Evolutionary conservation across 53 echinoderm and acorn worm species (phyloP), one percentile per base, ranked within the genome.

Genomic region (Zoroaster sp.): DNA sequence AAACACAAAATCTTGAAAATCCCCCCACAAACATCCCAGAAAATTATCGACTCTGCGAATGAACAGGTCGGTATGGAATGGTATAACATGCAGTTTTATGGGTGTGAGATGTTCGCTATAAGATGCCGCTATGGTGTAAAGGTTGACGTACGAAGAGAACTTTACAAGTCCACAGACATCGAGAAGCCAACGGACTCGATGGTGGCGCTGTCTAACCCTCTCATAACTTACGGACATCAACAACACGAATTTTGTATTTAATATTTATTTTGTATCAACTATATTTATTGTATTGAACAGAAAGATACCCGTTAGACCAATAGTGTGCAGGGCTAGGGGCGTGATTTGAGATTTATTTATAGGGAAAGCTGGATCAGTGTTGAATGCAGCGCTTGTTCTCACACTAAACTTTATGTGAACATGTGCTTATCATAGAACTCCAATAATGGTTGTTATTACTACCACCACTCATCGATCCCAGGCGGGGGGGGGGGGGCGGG

Each of bases 81-180:
- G 99, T 99, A 96, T 40, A 99, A 94, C 51, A 90, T 96, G 47
- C 99, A 99, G 78, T 93, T 94, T 25, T 99, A 93, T 53, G 99
- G 99, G 0, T 99, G 99, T 47, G 96, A 99, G 54, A 95, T 95
- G 96, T 99, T 99, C 75, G 93, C 90, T 31, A 91, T 99, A 31
- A 82, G 96, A 13, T 99, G 99, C 72, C 89, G 99, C 3, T 99
- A 93, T 66, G 99, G 99, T 1, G 78, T 99, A 5, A 99, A 99
- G 75, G 96, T 99, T 21, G 96, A 99, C 80, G 76, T 95, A 28
- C 77, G 90, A 18, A 85, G 47, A 18, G 99, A 99, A 1, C 73
- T 94, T 65, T 95, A 99, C 77, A 87, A 90, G 43, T 92, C 91
- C 25, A 90, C 89, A 41, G 91, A 94, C 21, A 76, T 89, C 1